Base-by-base conservation (phyloP, 2,888 invertebrate genomes). In the Dendrolimus houi region DNA sequence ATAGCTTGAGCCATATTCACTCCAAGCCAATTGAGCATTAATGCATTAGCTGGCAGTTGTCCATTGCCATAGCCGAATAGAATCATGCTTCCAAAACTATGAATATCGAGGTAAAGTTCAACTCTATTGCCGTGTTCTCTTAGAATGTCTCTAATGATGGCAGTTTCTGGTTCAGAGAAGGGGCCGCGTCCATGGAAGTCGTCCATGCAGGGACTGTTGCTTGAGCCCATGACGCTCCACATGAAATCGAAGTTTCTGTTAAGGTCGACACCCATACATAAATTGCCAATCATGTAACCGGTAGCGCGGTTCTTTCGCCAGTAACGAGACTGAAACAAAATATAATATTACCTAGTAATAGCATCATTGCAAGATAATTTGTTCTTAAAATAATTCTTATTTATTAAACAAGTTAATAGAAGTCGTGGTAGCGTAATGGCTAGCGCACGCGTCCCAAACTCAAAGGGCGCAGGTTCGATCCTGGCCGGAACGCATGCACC, bases 201-300 rank as follows among this genome's bases (percentile, higher is more conserved):
- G 0, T 94, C 93, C 0, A 75, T 63, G 73, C 95, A 96, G 1
- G 86, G 91, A 56, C 70, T 75, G 62, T 55, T 64, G 62, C 92
- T 92, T 53, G 87, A 86, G 0, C 72, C 76, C 1, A 91, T 84
- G 12, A 47, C 6, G 1, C 92, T 93, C 95, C 95, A 96, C 60
- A 93, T 84, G 65, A 91, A 91, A 58, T 91, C 94, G 68, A 94
- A 96, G 81, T 96, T 96, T 9, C 96, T 87, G 78, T 96, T 96
- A 0, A 93, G 92, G 71, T 96, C 96, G 0, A 93, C 93, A 0
- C 96, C 96, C 10, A 77, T 65, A 68, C 96, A 96, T 0, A 68
- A 0, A 56, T 77, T 64, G 0, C 71, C 67, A 9, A 55, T 8
- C 41, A 71, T 58, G 57, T 75, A 75, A 40, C 79, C 79, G 7